A percentile compares a stretch with the other conserved stretches of the same genome.
phyloP scores from a whole-genome alignment of 2,888 invertebrate species.

The Nomada goodeniana region DNA sequence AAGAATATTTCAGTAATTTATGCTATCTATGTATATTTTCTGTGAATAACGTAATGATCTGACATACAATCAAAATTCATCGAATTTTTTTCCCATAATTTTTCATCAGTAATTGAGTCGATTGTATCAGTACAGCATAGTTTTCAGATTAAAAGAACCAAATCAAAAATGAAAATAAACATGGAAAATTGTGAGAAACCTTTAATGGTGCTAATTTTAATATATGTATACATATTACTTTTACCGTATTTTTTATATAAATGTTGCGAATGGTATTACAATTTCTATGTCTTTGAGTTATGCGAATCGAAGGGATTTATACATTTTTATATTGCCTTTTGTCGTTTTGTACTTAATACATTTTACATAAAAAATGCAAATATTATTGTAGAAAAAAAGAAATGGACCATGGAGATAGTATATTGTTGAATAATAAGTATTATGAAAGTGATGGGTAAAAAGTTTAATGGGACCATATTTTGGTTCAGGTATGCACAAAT shows the following conservation, averaged over 20 bases:
- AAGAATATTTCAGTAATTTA: conserved; percentile 1
- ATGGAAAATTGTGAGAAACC: not conserved
- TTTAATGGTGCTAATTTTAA: conserved; percentile 1
- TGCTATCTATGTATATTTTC: conserved; percentile 3
- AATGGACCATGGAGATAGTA: not conserved
- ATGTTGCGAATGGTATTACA: conserved; percentile 15
- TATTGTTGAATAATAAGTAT: conserved; percentile 25
- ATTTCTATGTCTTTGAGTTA: conserved; percentile 18
- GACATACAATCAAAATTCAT: conserved; percentile 1
- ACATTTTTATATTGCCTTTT: conserved; percentile 7
- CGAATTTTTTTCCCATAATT: not conserved
- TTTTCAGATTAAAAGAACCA: not conserved
- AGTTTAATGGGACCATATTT: conserved; percentile 21
- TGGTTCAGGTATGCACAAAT: conserved; percentile 10
- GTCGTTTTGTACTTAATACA: conserved; percentile 40
- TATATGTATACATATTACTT: conserved; percentile 4
- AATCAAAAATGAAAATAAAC: not conserved
- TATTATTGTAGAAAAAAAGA: conserved; percentile 25
- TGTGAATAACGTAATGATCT: conserved; percentile 5
- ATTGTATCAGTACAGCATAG: not conserved
- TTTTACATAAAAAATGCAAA: conserved; percentile 21
- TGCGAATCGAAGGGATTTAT: not conserved
- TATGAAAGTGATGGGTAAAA: conserved; percentile 21
- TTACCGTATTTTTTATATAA: not conserved
- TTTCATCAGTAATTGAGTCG: not conserved